Evolutionary conservation across 1,140 invertebrate genomes (phyloP).

Genomic region (Macrostomum lignano): DNA sequence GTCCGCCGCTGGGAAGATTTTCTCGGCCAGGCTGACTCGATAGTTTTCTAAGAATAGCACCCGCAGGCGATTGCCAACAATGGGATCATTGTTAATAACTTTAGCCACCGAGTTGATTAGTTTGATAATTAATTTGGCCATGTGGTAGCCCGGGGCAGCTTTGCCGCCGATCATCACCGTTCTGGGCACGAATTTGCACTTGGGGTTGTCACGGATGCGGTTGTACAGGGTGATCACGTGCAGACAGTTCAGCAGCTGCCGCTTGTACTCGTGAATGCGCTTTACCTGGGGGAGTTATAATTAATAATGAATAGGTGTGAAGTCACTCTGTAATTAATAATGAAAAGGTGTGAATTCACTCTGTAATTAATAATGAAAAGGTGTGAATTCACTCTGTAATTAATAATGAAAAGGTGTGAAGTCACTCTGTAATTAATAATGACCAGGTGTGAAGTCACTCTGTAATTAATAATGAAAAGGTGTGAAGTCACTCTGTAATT

Average conservation of each 20-base stretch:
- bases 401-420: too few relatives aligned
- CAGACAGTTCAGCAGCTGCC: constrained; percentile 73
- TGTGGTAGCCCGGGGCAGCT: constrained; percentile 86
- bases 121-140: constrained; percentile 82
- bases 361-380: too few relatives aligned
- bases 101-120: constrained; percentile 60
- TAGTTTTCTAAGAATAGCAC: constrained; percentile 84
- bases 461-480: too few relatives aligned
- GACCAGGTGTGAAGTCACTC: too few relatives aligned
- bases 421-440: too few relatives aligned
- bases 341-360: too few relatives aligned
- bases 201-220: constrained; percentile 71
- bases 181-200: constrained; percentile 44
- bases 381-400: too few relatives aligned
- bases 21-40: constrained; percentile 78
- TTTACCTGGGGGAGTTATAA: constrained; percentile 42
- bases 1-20: constrained; percentile 91
- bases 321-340: too few relatives aligned
- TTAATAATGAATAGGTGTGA: too few relatives aligned
- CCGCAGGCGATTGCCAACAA: constrained; percentile 77
- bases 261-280: constrained; percentile 93
- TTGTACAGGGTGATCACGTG: constrained; percentile 93
- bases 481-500: too few relatives aligned
- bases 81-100: constrained; percentile 82
- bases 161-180: constrained; percentile 96